Base-by-base conservation (phyloP, 1,140 invertebrate species). In the Formica exsecta region DNA sequence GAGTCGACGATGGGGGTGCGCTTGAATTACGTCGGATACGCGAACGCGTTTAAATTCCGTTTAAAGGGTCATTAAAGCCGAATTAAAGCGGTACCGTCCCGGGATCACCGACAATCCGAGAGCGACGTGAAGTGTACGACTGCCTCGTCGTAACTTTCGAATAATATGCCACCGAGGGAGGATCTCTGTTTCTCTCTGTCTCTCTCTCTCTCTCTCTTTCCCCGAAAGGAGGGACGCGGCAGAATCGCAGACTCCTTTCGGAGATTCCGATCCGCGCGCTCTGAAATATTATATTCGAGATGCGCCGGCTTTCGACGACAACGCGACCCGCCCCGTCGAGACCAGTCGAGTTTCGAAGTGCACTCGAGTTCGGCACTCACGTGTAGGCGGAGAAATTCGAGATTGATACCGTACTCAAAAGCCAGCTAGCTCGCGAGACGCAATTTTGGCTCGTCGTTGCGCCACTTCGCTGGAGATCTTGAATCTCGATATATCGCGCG, bases 31-130 rank as follows among this genome's bases (percentile, higher is more conserved):
- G 88, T 64, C 29, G 80, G 75, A 64, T 87, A 85, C 59, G 85
- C 65, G 85, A 25, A 44, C 57, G 77, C 86, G 85, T 91, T 93
- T 91, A 92, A 93, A 93, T 93, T 93, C 81, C 91, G 92, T 90
- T 93, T 93, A 92, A 89, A 83, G 83, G 86, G 68, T 92, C 92
- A 92, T 94, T 93, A 94, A 93, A 80, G 79, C 77, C 65, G 85
- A 93, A 91, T 93, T 92, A 92, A 68, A 48, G 76, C 79, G 41
- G 22, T 61, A 41, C 44, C 77, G 36, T 59, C 22, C 51, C 70
- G 57, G 29, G 44, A 76, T 86, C 76, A 51, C 29, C 19, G 29
- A 38, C 66, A 44, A 76, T 84, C 66, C 38, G 16, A 54, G 38
- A 54, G 38, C 73, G 62, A 79, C 64, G 74, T 65, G 61, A 79